Percentiles rank a stretch among this genome's conserved stretches.
These are phyloP conservation scores for Ypsolopha scabrella DNA, from an alignment of 2,888 invertebrate genomes.

Conservation along the genomic window DNA sequence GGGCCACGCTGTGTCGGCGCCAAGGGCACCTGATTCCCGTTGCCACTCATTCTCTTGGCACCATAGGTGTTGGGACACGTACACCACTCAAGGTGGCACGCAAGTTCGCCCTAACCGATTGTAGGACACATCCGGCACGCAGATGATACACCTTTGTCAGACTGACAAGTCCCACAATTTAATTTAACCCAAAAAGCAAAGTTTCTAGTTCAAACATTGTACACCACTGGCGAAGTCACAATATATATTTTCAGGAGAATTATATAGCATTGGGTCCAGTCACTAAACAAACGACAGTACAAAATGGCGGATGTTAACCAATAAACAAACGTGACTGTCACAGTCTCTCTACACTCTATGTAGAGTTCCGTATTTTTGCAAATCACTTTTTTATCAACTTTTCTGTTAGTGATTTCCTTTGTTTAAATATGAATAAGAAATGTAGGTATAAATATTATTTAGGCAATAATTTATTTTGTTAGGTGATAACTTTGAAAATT, in stretches of 20 bases:
- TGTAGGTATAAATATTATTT: constrained; percentile 45
- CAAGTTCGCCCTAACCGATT: constrained; percentile 65
- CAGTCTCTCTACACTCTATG: no score
- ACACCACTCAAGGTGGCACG: constrained; percentile 74
- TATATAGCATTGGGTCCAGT: constrained; percentile 58
- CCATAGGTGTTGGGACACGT: constrained; percentile 71
- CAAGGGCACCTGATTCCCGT: constrained; percentile 75
- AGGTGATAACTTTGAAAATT: constrained; percentile 49
- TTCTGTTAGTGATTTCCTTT: constrained; percentile 24
- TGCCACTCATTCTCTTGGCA: constrained; percentile 74
- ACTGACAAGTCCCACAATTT: constrained; percentile 57
- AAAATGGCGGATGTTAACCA: constrained; percentile 71
- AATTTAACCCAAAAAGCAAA: constrained; percentile 50
- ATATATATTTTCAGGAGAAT: constrained; percentile 45
- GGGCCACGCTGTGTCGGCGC: constrained; percentile 71
- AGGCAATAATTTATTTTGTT: constrained; percentile 35
- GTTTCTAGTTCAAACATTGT: constrained; percentile 64
- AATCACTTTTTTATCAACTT: constrained; percentile 33
- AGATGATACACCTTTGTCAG: constrained; percentile 53
- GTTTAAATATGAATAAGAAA: constrained; percentile 45
- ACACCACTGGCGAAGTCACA: constrained; percentile 51
- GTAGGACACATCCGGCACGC: constrained; percentile 70
- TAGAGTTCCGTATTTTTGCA: constrained; percentile 24
- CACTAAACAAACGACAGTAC: constrained; percentile 70
- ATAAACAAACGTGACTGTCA: constrained; percentile 68